Evolutionary conservation across 2,113 vertebrate species (phyloP), one percentile per base, ranked within the genome.

Genomic region (Rhinoptilus africanus): DNA sequence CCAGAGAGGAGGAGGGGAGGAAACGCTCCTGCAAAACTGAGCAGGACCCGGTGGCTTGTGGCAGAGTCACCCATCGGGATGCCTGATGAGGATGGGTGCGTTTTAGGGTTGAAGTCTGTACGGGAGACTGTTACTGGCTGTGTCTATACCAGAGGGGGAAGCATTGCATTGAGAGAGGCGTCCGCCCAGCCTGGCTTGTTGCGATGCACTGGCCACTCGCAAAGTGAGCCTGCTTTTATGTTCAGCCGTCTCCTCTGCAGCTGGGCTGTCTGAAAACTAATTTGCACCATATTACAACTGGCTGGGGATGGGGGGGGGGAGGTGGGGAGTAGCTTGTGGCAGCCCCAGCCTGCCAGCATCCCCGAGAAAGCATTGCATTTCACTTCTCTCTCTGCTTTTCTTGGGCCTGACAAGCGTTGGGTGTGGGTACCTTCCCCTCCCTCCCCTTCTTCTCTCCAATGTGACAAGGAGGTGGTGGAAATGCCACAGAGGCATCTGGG

Each of bases 341-440:
- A 76, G 92, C 78, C 94, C 62, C 71, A 80, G 74, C 0, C 62
- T 87, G 74, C 50, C 0, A 3, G 76, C 60, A 50, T 90, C 82
- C 90, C 88, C 71, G 72, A 51, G 85, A 47, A 94, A 88, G 79
- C 67, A 59, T 86, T 93, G 93, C 64, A 26, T 93, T 96, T 94
- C 85, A 71, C 5, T 63, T 82, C 56, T n/a, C 34, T 0, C 73
- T 51, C 59, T 7, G 53, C 86, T 85, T 56, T 47, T 60, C 74
- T 20, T 10, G 51, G 45, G 69, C 56, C 30, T 84, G 30, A 19
- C 35, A 26, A n/a, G 37, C 50, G 86, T 68, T 7, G 66, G 77
- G 56, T 8, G 37, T 7, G 56, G 59, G 41, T 26, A 69, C 9
- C 75, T 41, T 45, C 16, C 57, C 50, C 54, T 88, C 37, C 73